Evolutionary conservation across 2,113 vertebrate genomes (phyloP).

Genomic region (Aegotheles bennettii): DNA sequence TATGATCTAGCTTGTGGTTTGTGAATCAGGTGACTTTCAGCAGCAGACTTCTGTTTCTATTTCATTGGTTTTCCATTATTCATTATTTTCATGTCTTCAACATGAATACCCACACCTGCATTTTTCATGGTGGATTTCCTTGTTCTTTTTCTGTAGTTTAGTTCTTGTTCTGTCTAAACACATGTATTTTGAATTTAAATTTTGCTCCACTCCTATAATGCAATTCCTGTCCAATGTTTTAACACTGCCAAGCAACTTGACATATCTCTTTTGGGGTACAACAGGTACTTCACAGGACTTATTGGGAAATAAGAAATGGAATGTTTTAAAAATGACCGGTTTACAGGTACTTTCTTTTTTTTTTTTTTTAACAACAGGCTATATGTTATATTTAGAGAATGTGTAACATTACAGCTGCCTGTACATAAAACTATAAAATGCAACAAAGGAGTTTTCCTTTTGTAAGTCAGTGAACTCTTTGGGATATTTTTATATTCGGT

Average conservation of each 20-base stretch:
- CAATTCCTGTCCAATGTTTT: neutral
- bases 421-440: neutral
- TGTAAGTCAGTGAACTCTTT: neutral
- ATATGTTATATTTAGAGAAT: neutral
- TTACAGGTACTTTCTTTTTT: neutral
- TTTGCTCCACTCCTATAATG: neutral
- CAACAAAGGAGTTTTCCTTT: neutral
- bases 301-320: neutral
- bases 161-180: neutral
- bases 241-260: neutral
- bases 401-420: neutral
- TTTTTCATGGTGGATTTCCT: neutral
- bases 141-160: neutral
- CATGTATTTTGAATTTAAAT: neutral
- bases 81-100: neutral
- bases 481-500: neutral
- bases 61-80: neutral
- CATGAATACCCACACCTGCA: rapidly evolving
- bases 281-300: neutral
- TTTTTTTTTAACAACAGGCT: neutral
- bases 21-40: neutral
- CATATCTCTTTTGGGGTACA: rapidly evolving
- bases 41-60: neutral
- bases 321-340: neutral
- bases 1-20: neutral